phyloP scores from a whole-genome alignment of 2,797 vertebrate species.

The Clarias pachynema region DNA sequence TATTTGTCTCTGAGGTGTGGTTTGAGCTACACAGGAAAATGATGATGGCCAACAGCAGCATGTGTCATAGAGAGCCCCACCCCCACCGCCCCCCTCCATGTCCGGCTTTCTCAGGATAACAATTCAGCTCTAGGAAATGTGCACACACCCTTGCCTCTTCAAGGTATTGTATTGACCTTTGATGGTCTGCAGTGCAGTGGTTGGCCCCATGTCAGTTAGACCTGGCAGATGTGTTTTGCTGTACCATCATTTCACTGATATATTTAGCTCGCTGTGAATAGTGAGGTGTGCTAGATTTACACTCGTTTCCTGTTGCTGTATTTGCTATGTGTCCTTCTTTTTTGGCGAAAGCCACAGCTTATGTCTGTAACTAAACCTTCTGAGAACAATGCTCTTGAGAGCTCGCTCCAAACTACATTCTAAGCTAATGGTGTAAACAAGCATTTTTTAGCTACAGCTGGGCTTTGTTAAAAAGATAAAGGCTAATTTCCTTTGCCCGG shows the following conservation, averaged over 20 bases:
- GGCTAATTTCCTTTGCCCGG: conserved; percentile 63
- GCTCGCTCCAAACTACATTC: conserved; percentile 15
- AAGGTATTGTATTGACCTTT: conserved; percentile 19
- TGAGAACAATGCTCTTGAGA: neutral
- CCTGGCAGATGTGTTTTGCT: neutral
- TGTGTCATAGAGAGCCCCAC: neutral
- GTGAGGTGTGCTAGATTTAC: conserved; percentile 25
- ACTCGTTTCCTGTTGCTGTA: conserved; percentile 40
- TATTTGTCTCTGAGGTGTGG: conserved; percentile 43
- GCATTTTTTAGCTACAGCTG: conserved; percentile 56
- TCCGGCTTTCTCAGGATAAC: conserved; percentile 24
- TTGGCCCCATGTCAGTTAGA: neutral
- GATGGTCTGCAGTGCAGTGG: conserved; percentile 5
- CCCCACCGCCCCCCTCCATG: neutral
- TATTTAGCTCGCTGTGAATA: conserved; percentile 36
- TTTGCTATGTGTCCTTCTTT: conserved; percentile 15
- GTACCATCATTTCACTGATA: neutral
- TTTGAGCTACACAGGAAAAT: conserved; percentile 38
- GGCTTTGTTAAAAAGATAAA: conserved; percentile 55
- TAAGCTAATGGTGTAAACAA: conserved; percentile 65
- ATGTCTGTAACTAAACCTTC: neutral
- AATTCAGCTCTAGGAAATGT: conserved; percentile 37
- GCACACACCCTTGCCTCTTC: neutral
- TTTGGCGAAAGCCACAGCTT: neutral
- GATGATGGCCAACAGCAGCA: conserved; percentile 32